Evolutionary conservation across 2,797 vertebrate species (phyloP), one percentile per base, ranked within the genome.

Genomic region (Ctenosaura bakeri): DNA sequence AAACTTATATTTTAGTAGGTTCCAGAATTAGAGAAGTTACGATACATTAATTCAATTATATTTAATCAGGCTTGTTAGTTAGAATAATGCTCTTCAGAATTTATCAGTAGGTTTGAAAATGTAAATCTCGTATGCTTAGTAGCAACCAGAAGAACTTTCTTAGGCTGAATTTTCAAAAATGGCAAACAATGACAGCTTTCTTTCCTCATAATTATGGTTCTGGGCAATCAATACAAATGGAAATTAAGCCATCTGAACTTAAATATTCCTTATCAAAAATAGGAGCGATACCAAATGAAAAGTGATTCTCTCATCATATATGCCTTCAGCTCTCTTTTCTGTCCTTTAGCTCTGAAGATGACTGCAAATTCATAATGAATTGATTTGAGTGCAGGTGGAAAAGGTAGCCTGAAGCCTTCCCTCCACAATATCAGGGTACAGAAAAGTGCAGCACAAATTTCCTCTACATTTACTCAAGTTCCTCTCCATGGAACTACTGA

Each of bases 291-390:
- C 22, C 85, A 89, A 69, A 38, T 90, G 69, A 14, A 56, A 74
- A 4, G 84, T 5, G 22, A 16, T 86, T 76, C 77, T 90, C 29
- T 10, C 42, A 87, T 85, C 54, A 20, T 77, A 88, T 85, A 89
- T 56, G 2, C 6, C 64, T 93, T 83, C 42, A 85, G 69, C 46
- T 42, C 54, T 74, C 52, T 90, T 74, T 54, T 56, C 86, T 74
- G 74, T 66, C 18, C 35, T 78, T 10, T 91, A 35, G 38, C 73
- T 83, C 16, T 35, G 62, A 2, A 62, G 35, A 73, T 90, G 42
- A 62, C 83, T 88, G 79, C 35, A 90, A 78, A 82, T 24, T 89
- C 18, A 66, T 93, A 59, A 54, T 91, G 85, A 94, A 91, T 20
- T 85, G 18, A 74, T 0, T 62, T 80, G 42, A 71, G 5, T 29